Percentiles rank a stretch among this genome's conserved stretches.
phyloP scores from a whole-genome alignment of 1,140 invertebrate genomes.

The Samia ricini region DNA sequence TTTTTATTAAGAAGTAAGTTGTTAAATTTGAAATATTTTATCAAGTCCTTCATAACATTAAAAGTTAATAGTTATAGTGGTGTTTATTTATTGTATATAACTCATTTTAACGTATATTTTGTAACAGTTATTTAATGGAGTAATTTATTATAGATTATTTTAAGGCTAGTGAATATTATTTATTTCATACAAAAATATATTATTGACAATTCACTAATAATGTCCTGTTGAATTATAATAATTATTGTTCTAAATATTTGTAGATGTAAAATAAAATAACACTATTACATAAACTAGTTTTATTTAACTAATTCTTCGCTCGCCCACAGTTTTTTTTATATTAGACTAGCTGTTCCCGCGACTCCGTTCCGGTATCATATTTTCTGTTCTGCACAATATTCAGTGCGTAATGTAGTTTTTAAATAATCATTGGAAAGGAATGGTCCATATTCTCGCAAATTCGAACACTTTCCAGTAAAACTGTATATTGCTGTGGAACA shows the following conservation, averaged over 20 bases:
- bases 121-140: neutral
- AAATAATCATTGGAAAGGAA: too few species aligned
- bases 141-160: conserved; percentile 27
- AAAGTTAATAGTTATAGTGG: neutral
- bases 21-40: neutral
- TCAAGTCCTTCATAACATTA: neutral
- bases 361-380: too few species aligned
- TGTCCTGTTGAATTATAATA: conserved; percentile 14
- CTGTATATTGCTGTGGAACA: too few species aligned
- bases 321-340: too few species aligned
- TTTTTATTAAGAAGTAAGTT: neutral
- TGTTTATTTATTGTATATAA: neutral
- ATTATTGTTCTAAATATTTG: conserved; percentile 10
- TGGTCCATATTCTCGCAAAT: too few species aligned
- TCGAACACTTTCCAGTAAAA: too few species aligned
- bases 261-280: conserved; percentile 16
- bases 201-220: neutral
- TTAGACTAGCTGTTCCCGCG: too few species aligned
- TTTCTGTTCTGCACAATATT: too few species aligned
- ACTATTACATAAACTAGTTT: too few species aligned
- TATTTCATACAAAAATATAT: conserved; percentile 9
- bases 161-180: conserved; percentile 40
- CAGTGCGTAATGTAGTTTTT: too few species aligned
- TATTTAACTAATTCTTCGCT: too few species aligned
- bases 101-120: neutral